These are phyloP conservation scores for Tragelaphus imberbis DNA, from an alignment of 2,113 vertebrate species.

Conservation along the genomic window DNA sequence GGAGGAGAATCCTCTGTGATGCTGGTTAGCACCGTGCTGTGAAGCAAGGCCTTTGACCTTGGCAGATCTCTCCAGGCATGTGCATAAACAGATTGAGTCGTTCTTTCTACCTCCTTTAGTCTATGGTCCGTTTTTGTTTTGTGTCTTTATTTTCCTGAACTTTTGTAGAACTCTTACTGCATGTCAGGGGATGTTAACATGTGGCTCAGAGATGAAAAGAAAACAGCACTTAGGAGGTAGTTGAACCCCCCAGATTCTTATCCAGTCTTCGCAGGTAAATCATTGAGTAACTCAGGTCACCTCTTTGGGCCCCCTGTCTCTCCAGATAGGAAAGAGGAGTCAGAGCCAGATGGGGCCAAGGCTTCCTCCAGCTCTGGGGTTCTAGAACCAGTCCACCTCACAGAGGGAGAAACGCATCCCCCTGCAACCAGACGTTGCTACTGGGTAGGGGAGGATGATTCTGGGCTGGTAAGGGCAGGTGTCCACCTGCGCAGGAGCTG, in stretches of 20 bases:
- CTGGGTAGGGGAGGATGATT: background rate
- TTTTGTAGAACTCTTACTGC: background rate
- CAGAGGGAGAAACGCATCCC: background rate
- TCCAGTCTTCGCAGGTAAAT: background rate
- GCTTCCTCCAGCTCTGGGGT: background rate
- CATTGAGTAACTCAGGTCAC: background rate
- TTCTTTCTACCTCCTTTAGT: background rate
- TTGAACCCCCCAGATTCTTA: background rate
- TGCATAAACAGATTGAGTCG: rapidly evolving
- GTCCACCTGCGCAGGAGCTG: background rate
- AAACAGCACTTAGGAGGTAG: background rate
- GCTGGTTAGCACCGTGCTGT: rapidly evolving
- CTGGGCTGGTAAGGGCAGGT: background rate
- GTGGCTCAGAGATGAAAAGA: background rate
- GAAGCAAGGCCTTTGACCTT: background rate
- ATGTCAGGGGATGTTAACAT: background rate
- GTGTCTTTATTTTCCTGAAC: background rate
- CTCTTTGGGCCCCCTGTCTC: background rate
- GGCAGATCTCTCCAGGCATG: too few species aligned
- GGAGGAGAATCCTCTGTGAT: background rate
- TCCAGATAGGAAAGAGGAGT: background rate
- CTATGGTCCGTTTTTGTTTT: background rate
- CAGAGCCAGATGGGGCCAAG: background rate
- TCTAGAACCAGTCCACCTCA: background rate
- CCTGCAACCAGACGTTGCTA: background rate